Conservation (phyloP, 2,113 vertebrate species). For the Lagenorhynchus albirostris region DNA sequence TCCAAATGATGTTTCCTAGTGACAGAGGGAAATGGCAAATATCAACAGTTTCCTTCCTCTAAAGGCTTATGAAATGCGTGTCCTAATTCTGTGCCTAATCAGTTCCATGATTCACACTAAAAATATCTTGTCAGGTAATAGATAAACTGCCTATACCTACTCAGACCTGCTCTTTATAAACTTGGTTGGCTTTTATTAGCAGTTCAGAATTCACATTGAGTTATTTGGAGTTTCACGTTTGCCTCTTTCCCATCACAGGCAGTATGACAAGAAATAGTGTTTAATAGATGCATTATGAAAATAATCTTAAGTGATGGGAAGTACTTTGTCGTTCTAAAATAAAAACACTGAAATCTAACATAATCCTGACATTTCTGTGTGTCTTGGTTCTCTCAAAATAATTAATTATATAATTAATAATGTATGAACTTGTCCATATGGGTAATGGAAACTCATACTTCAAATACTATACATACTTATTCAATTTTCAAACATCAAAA, state of each 20-base stretch:
- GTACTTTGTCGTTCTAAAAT: not conserved
- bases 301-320: not conserved
- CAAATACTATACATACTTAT: not conserved
- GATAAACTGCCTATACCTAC: rapidly evolving
- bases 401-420: not conserved
- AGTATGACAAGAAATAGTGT: not conserved
- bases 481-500: not conserved
- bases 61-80: not conserved
- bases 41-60: not conserved
- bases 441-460: not conserved
- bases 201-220: not conserved
- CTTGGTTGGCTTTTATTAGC: not conserved
- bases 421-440: not conserved
- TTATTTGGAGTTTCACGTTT: not conserved
- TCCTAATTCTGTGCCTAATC: not conserved
- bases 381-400: not conserved
- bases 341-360: not conserved
- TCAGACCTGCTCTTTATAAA: not conserved
- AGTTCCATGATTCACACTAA: not conserved
- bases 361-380: not conserved
- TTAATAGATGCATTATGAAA: not conserved
- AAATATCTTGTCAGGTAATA: not conserved
- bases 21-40: not conserved
- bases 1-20: not conserved
- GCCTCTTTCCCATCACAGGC: not conserved